Evolutionary conservation across 2,113 vertebrate species (phyloP).

Genomic region (Macrotus californicus): DNA sequence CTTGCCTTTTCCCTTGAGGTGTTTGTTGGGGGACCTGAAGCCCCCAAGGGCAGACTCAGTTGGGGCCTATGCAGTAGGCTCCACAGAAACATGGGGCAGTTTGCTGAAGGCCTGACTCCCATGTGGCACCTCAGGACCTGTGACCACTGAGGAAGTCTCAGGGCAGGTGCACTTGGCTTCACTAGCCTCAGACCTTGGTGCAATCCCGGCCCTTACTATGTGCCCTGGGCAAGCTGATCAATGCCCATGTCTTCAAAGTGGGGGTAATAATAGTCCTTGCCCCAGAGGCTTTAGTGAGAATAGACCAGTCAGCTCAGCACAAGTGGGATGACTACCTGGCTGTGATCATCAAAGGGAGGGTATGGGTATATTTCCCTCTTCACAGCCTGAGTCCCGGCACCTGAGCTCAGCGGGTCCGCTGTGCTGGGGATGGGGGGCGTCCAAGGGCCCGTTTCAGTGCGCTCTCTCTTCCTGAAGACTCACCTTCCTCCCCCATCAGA

Average conservation of each 20-base stretch:
- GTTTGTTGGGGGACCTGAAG: neutral
- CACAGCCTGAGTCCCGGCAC: neutral
- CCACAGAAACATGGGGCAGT: neutral
- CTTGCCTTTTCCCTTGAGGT: neutral
- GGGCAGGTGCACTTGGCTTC: too few species aligned
- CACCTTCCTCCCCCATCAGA: neutral
- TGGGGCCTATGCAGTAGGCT: neutral
- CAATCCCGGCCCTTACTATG: neutral
- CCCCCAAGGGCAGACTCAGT: neutral
- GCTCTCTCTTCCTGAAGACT: neutral
- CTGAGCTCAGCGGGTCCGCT: neutral
- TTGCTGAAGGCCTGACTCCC: neutral
- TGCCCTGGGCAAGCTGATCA: neutral
- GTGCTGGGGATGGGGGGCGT: neutral
- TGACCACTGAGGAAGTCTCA: neutral
- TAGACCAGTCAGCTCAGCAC: neutral
- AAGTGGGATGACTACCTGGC: neutral
- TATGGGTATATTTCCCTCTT: too few species aligned
- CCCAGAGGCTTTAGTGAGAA: neutral
- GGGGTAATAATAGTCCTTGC: neutral
- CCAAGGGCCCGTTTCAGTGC: neutral
- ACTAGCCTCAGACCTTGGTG: neutral
- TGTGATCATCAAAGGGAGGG: neutral
- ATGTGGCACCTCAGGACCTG: neutral
- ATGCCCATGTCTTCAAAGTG: neutral